phyloP scores from a whole-genome alignment of 2,888 invertebrate species.

The Drosophila gaucha region DNA sequence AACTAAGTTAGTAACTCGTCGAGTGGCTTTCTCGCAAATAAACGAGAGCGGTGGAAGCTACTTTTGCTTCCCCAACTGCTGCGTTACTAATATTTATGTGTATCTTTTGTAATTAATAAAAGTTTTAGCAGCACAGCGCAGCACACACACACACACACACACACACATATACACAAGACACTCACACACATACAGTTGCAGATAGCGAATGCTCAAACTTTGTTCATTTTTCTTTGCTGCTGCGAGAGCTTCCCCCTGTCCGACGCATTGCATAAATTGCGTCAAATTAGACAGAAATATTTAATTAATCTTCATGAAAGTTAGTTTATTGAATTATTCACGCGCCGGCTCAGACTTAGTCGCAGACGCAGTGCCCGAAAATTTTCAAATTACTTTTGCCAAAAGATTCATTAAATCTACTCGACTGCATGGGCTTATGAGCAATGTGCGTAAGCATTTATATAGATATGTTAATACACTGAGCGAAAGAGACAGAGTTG shows the following conservation, averaged over 20 bases:
- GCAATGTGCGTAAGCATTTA: conserved; percentile 13
- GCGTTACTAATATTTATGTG: conserved; percentile 66
- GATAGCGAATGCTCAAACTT: conserved; percentile 54
- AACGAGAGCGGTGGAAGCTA: conserved; percentile 46
- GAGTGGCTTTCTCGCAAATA: conserved; percentile 65
- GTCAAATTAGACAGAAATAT: conserved; percentile 80
- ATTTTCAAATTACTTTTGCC: conserved; percentile 67
- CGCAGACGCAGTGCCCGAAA: conserved; percentile 35
- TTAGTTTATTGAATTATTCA: conserved; percentile 76
- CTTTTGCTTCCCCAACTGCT: conserved; percentile 27
- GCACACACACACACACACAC: conserved; percentile 16
- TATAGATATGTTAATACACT: neutral
- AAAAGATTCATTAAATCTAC: conserved; percentile 65
- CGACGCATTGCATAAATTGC: conserved; percentile 72
- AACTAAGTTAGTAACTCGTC: conserved; percentile 73
- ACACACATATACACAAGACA: neutral
- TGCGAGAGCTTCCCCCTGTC: neutral
- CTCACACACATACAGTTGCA: neutral
- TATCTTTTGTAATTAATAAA: conserved; percentile 79
- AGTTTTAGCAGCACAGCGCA: conserved; percentile 57
- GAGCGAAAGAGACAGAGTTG: neutral
- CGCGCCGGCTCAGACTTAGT: conserved; percentile 40
- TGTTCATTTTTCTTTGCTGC: conserved; percentile 60
- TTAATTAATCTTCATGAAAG: conserved; percentile 76
- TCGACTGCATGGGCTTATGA: conserved; percentile 34